Evolutionary conservation across 1,140 invertebrate genomes (phyloP).

Genomic region (Drosophila gunungcola): DNA sequence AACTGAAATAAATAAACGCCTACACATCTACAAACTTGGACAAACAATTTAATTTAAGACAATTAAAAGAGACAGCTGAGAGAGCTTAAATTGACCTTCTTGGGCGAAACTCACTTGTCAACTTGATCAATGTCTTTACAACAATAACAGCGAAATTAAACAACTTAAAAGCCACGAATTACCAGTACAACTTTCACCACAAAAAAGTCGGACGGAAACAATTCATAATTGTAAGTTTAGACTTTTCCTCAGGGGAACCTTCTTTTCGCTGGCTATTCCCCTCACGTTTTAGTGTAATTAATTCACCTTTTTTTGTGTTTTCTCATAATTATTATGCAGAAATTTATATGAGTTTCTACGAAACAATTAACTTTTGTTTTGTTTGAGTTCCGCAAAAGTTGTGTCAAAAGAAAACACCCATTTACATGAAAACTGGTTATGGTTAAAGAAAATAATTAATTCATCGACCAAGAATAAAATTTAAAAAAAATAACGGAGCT

Average conservation of each 20-base stretch:
- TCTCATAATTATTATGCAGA: slow-evolving; percentile 77
- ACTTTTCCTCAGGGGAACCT: slow-evolving; percentile 17
- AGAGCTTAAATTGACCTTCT: slow-evolving; percentile 21
- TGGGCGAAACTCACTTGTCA: slow-evolving; percentile 33
- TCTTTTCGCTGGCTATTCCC: slow-evolving; percentile 16
- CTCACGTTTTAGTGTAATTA: slow-evolving; percentile 65
- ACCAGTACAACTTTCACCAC: slow-evolving; percentile 12
- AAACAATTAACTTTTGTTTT: slow-evolving; percentile 73
- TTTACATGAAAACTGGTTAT: slow-evolving; percentile 22
- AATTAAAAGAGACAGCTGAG: slow-evolving; percentile 50
- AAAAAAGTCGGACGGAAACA: slow-evolving; percentile 21
- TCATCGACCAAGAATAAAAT: slow-evolving; percentile 29
- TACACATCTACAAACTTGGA: slow-evolving; percentile 33
- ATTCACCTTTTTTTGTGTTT: slow-evolving; percentile 71
- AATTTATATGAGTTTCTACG: slow-evolving; percentile 38
- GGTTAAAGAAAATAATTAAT: slow-evolving; percentile 41
- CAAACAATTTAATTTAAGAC: slow-evolving; percentile 67
- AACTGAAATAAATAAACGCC: slow-evolving; percentile 20
- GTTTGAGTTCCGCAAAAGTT: slow-evolving; percentile 34
- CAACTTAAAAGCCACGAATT: neutral
- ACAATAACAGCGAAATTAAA: neutral
- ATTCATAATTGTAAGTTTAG: slow-evolving; percentile 40
- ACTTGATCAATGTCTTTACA: slow-evolving; percentile 45
- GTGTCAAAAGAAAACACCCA: slow-evolving; percentile 19
- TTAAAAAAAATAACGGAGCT: slow-evolving; percentile 30